Conservation (phyloP, 1,140 invertebrate genomes). For the Tachypleus tridentatus region DNA sequence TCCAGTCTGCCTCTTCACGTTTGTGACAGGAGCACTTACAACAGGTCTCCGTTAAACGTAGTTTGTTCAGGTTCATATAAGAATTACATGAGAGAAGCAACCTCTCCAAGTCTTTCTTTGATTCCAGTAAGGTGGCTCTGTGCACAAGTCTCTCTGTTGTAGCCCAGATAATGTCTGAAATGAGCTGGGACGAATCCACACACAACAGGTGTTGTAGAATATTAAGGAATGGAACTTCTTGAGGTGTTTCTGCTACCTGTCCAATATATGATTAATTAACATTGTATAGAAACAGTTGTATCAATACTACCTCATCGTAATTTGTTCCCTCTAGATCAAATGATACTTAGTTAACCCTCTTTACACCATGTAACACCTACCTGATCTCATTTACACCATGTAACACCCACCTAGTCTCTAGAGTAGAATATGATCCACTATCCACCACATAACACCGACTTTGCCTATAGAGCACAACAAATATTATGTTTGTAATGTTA, state of each 20-base stretch:
- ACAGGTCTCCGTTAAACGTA: slow-evolving; percentile 1
- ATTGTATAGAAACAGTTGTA: no score
- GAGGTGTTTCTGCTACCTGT: slow-evolving; percentile 85
- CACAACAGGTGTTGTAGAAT: slow-evolving; percentile 81
- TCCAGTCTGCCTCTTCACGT: slow-evolving; percentile 5
- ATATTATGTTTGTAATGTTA: no score
- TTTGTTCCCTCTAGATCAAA: no score
- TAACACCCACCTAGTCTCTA: no score
- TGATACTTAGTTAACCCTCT: no score
- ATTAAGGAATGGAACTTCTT: slow-evolving; percentile 80
- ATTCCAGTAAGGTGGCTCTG: slow-evolving; percentile 74
- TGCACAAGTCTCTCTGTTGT: slow-evolving; percentile 81
- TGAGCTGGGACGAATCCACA: slow-evolving; percentile 61
- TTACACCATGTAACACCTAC: no score
- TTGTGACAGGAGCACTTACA: slow-evolving; percentile 21
- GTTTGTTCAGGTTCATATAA: slow-evolving; percentile 12
- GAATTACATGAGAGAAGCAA: slow-evolving; percentile 44
- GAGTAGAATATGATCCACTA: no score
- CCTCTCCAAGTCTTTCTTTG: slow-evolving; percentile 63
- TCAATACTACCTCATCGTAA: no score
- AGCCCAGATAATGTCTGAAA: slow-evolving; percentile 76
- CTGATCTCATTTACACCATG: no score
- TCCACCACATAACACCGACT: no score
- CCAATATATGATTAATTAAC: no score
- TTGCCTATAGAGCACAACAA: no score